Percentiles rank a stretch among this genome's conserved stretches.
Conservation (phyloP, 2,797 vertebrate genomes). For the Smutsia gigantea region DNA sequence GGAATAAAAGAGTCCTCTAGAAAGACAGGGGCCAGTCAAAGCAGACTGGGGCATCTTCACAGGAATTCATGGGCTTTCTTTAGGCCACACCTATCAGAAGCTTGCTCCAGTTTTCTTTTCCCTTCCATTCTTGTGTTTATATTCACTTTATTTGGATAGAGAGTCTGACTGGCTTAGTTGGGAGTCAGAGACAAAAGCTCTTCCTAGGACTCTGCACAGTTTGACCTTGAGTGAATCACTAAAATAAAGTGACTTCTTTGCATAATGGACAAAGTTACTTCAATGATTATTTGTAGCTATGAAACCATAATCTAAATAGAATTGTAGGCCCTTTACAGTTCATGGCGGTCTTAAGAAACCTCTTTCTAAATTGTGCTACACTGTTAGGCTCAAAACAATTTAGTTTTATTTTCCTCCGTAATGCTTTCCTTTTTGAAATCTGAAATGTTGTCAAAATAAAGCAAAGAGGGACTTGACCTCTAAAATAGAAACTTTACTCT, state of each 20-base stretch:
- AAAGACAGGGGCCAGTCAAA: not conserved
- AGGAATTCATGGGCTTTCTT: not conserved
- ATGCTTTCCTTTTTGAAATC: conserved; percentile 20
- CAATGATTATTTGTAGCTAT: not conserved
- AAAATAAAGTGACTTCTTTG: not conserved
- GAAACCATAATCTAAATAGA: conserved; percentile 31
- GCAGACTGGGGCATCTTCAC: not conserved
- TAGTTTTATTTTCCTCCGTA: conserved; percentile 43
- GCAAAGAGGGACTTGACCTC: not conserved
- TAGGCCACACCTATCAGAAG: not conserved
- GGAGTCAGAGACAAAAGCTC: not conserved
- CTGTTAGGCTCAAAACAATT: not conserved
- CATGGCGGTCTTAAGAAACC: not conserved
- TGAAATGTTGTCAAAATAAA: conserved; percentile 45
- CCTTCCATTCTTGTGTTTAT: not conserved
- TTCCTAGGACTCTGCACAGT: not conserved
- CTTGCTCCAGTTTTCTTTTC: not conserved
- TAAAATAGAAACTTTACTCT: conserved; percentile 16
- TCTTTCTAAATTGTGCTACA: not conserved
- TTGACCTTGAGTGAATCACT: not conserved
- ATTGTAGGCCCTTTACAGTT: not conserved
- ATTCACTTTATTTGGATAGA: not conserved
- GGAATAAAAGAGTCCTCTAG: not conserved
- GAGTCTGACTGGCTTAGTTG: not conserved
- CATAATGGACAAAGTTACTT: not conserved